phyloP scores from a whole-genome alignment of 2,113 vertebrate genomes.

The Chaetodon trifascialis region DNA sequence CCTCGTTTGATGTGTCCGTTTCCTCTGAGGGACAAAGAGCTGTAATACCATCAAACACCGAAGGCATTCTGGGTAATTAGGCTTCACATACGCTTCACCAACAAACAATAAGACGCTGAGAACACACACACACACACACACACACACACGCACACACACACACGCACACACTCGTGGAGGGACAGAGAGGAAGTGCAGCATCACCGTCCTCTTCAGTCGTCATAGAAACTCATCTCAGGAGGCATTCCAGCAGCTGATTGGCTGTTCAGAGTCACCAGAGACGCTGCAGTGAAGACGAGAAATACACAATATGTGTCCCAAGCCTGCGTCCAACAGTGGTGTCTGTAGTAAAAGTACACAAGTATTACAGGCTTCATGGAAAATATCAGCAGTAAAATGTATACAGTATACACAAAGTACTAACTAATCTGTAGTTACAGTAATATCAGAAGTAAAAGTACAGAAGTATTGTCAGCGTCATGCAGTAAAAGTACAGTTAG shows the following conservation, averaged over 20 bases:
- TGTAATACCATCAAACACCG: neutral
- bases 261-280: conserved; percentile 1
- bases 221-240: conserved; percentile 46
- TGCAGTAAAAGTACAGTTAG: no score
- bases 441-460: no score
- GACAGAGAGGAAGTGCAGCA: neutral
- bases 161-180: neutral
- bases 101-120: neutral
- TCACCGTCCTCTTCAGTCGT: conserved; percentile 16
- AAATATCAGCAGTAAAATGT: no score
- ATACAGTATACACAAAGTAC: neutral
- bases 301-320: neutral
- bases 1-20: neutral
- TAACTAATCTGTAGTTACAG: no score
- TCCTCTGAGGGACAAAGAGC: neutral
- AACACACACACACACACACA: neutral
- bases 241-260: conserved; percentile 20
- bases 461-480: neutral
- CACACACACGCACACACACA: neutral
- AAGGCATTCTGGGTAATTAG: neutral
- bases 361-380: no score
- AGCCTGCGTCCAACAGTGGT: no score
- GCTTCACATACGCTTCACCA: conserved; percentile 2
- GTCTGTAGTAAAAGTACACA: no score
- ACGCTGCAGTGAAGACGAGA: neutral